Conservation (phyloP, 2,797 vertebrate species). For the Pipistrellus pipistrellus region DNA sequence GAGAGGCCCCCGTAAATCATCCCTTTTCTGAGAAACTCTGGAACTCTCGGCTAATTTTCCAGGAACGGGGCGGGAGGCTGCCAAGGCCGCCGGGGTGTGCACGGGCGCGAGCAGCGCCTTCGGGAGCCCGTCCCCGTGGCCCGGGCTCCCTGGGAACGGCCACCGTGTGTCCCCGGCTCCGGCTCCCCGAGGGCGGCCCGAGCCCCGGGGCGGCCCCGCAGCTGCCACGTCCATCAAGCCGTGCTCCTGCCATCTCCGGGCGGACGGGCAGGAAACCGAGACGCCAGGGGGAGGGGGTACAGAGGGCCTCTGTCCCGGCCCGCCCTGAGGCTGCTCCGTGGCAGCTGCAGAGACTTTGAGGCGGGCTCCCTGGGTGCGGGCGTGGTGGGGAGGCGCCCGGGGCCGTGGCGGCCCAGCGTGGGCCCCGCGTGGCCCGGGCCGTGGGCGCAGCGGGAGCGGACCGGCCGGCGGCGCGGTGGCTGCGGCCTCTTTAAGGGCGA, state of each 20-base stretch:
- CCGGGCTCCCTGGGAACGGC: constrained; percentile 70
- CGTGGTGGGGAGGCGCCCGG: too few relatives aligned
- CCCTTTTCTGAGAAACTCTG: constrained; percentile 96
- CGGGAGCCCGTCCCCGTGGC: constrained; percentile 76
- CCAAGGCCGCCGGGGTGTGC: constrained; percentile 89
- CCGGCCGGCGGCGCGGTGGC: not conserved
- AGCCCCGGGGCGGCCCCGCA: not conserved
- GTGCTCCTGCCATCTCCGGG: not conserved
- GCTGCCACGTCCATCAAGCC: constrained; percentile 18
- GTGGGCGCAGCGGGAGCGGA: not conserved
- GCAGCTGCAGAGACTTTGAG: not conserved
- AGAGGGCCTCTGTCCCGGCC: not conserved
- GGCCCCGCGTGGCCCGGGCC: not conserved
- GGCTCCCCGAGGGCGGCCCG: constrained; percentile 9
- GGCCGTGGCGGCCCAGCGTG: not conserved
- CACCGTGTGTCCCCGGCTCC: not conserved
- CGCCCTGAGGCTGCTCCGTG: not conserved
- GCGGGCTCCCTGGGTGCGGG: fast-evolving
- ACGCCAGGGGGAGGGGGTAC: not conserved
- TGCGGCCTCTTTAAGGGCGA: not conserved
- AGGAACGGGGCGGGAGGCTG: constrained; percentile 92
- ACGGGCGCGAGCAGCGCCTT: constrained; percentile 79
- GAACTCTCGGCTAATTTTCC: constrained; percentile 94
- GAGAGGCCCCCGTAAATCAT: constrained; percentile 94
- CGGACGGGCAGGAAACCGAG: not conserved